Evolutionary conservation across 2,113 vertebrate genomes (phyloP), one percentile per base, ranked within the genome.

Genomic region (Ailurus styani): DNA sequence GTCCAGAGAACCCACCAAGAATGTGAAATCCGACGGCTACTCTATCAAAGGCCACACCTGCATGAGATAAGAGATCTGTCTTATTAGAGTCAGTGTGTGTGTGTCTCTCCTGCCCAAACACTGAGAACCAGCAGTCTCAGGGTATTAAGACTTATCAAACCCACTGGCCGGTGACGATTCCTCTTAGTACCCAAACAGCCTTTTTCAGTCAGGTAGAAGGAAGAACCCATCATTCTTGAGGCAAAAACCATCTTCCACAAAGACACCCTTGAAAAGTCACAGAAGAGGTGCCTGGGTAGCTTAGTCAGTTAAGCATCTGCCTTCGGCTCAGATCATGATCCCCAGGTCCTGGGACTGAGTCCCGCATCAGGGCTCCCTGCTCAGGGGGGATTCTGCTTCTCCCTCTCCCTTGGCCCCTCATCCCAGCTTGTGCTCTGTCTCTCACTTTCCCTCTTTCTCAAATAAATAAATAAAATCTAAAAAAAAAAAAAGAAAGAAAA

Each of bases 21-120:
- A 99, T 98, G 98, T 98, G 98, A 99, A 99, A 99, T 97, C 98
- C 98, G 98, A 95, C 98, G 97, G 83, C 97, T 96, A 72, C 98
- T 98, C 98, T 98, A 87, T 98, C 98, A 98, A 96, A 34, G 86
- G 97, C 96, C 47, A 90, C 95, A 90, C 84, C 98, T 91, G 95
- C 84, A 96, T 7, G 95, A 98, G 97, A 98, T 98, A 97, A 98
- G 95, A 98, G 98, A 99, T 98, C 98, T 98, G 93, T 94, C 93
- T 95, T 88, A 97, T 98, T 97, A 97, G 97, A 60, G 84, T 94
- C 78, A 62, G 81, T 1, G 87, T 90, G 93, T 90, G 93, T 96
- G 92, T 96, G 97, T 96, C 97, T 96, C 68, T 94, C 95, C 95
- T 66, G 31, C 75, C 88, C 86, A 92, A 95, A 97, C 62, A 62